phyloP scores from a whole-genome alignment of 2,113 vertebrate species.

The Cromileptes altivelis region DNA sequence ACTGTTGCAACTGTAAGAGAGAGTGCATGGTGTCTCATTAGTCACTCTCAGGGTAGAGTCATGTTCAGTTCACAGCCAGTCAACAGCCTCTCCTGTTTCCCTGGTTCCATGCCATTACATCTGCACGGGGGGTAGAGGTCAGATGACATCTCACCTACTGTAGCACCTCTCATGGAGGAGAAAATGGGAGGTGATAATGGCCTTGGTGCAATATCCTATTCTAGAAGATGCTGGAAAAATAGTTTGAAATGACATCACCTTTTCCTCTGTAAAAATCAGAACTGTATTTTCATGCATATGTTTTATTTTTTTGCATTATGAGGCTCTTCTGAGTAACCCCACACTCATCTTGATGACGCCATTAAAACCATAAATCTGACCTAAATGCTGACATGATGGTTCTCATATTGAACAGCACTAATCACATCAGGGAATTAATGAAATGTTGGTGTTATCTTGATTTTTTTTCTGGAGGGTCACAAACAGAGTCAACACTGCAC shows the following conservation, averaged over 20 bases:
- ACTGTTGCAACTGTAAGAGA: slow-evolving; percentile 46
- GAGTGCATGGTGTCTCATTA: slow-evolving; percentile 57
- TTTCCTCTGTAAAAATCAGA: neutral
- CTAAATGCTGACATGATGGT: slow-evolving; percentile 47
- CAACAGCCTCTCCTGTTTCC: slow-evolving; percentile 65
- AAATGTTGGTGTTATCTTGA: slow-evolving; percentile 41
- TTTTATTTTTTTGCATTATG: neutral
- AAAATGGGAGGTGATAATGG: slow-evolving; percentile 47
- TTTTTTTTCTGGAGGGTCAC: slow-evolving; percentile 30
- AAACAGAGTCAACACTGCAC: slow-evolving; percentile 37
- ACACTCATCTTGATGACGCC: slow-evolving; percentile 23
- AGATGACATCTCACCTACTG: slow-evolving; percentile 67
- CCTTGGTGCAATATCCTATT: slow-evolving; percentile 15
- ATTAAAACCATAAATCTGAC: slow-evolving; percentile 40
- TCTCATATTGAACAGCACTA: slow-evolving; percentile 50
- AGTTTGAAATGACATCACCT: neutral
- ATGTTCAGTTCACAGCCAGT: slow-evolving; percentile 67
- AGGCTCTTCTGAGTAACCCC: neutral
- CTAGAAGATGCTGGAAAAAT: slow-evolving; percentile 12
- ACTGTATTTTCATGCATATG: neutral
- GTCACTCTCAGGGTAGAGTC: slow-evolving; percentile 63
- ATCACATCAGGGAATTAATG: slow-evolving; percentile 32
- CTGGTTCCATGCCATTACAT: slow-evolving; percentile 63
- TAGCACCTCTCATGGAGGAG: slow-evolving; percentile 45
- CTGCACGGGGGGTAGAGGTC: slow-evolving; percentile 63